Base-by-base conservation (phyloP, 2,888 invertebrate species). In the Tipula helvola region DNA sequence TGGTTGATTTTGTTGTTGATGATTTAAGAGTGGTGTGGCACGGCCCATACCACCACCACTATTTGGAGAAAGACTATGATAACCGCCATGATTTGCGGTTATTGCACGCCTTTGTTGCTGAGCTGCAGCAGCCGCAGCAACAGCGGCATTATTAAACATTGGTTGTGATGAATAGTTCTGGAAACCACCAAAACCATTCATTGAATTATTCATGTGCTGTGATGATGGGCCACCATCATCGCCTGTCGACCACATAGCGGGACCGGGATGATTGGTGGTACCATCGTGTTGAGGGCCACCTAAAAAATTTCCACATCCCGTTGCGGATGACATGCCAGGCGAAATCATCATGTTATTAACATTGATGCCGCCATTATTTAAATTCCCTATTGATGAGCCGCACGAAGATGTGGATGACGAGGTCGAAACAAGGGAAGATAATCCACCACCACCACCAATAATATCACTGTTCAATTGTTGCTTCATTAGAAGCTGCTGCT, bases 61-160 rank as follows among this genome's bases (percentile, higher is more conserved):
- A 87, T 88, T 89, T 86, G 88, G 88, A 36, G 88, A 88, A 12
- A 89, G 86, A 16, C 88, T 88, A 87, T 88, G 88, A 71, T 87
- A 88, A 71, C 87, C 87, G 18, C 86, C 57, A 86, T 88, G 88
- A 36, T 88, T 87, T 71, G 88, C 87, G 5, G 87, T 88, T 71
- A 88, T 88, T 28, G 88, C 88, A 84, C 88, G 88, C 39, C 87
- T 87, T 85, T 88, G 88, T 28, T 88, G 88, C 8, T 84, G 57
- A 7, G 57, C 71, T 13, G 87, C 86, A 3, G 87, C 86, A 36
- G 87, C 83, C 8, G 87, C 86, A 36, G 86, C 86, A 41, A 57
- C 86, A 8, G 42, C 83, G 13, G 86, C 87, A 18, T 87, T 87
- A 86, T 88, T 88, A 71, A 88, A 88, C 36, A 88, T 41, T 85